Conservation (phyloP, 2,797 vertebrate genomes). For the Enteromius paludinosus region DNA sequence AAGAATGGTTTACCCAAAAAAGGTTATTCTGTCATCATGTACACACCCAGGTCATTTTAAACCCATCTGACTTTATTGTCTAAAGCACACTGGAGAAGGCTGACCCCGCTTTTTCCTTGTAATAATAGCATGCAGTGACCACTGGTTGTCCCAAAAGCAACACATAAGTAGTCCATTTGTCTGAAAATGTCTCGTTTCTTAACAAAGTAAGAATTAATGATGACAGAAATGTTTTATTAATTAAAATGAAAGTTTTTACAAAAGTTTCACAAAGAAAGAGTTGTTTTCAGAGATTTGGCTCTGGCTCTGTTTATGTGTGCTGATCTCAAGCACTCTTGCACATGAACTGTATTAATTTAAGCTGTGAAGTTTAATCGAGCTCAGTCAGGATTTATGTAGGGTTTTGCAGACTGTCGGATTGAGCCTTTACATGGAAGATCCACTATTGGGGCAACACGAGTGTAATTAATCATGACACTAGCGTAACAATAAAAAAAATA, state of each 20-base stretch:
- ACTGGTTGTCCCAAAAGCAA: background rate
- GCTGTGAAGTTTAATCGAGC: conserved; percentile 61
- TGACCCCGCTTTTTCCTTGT: background rate
- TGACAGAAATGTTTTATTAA: background rate
- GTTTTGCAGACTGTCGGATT: conserved; percentile 22
- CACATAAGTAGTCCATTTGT: background rate
- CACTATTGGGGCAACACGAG: conserved; percentile 48
- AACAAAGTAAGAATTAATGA: background rate
- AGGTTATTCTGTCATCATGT: background rate
- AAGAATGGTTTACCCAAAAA: background rate
- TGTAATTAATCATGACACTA: conserved; percentile 72
- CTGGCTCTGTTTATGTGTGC: background rate
- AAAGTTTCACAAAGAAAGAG: background rate
- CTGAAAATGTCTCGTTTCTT: background rate
- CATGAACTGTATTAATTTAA: conserved; percentile 21
- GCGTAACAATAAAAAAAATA: conserved; percentile 65
- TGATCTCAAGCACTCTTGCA: conserved; percentile 21
- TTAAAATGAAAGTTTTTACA: background rate
- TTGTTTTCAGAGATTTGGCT: background rate
- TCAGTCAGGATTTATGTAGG: conserved; percentile 54
- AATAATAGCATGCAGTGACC: background rate
- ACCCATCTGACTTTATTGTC: background rate
- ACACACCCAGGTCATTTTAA: background rate
- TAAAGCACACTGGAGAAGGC: background rate
- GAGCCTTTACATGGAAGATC: background rate